Conservation (phyloP, 2,888 invertebrate species). For the Vanessa cardui region DNA sequence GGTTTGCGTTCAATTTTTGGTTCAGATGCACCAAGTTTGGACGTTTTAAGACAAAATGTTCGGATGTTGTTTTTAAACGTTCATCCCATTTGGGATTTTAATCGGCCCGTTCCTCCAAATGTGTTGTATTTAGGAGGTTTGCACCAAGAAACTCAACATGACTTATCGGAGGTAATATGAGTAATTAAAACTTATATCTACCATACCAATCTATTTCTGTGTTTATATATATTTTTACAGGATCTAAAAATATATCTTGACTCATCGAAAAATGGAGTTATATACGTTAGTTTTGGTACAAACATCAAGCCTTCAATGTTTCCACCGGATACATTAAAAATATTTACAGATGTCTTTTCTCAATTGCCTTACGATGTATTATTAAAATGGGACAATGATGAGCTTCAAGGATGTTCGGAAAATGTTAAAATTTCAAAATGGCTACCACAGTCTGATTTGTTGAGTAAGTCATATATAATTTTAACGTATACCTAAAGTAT, state of each 20-base stretch:
- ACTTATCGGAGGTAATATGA: constrained; percentile 59
- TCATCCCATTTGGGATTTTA: constrained; percentile 58
- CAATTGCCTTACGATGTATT: constrained; percentile 58
- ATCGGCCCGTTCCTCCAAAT: constrained; percentile 63
- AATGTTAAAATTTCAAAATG: constrained; percentile 50
- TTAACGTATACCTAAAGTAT: too few relatives aligned
- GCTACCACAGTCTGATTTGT: constrained; percentile 54
- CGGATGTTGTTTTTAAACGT: constrained; percentile 64
- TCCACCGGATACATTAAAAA: constrained; percentile 43
- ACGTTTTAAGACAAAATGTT: constrained; percentile 48
- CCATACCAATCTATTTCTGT: too few relatives aligned
- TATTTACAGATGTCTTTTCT: constrained; percentile 52
- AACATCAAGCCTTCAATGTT: constrained; percentile 33
- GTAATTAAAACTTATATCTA: background rate
- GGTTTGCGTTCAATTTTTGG: constrained; percentile 45
- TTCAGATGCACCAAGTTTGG: constrained; percentile 40
- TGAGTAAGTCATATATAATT: constrained; percentile 45
- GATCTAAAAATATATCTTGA: constrained; percentile 51
- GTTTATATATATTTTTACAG: constrained; percentile 36
- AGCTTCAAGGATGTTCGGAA: constrained; percentile 43
- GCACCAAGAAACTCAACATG: constrained; percentile 56
- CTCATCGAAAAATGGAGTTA: constrained; percentile 52
- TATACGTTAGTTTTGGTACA: constrained; percentile 45
- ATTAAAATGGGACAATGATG: constrained; percentile 59
- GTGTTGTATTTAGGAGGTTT: constrained; percentile 63